Base-by-base conservation (phyloP, 1,140 invertebrate species). In the Parapsyche elsis region DNA sequence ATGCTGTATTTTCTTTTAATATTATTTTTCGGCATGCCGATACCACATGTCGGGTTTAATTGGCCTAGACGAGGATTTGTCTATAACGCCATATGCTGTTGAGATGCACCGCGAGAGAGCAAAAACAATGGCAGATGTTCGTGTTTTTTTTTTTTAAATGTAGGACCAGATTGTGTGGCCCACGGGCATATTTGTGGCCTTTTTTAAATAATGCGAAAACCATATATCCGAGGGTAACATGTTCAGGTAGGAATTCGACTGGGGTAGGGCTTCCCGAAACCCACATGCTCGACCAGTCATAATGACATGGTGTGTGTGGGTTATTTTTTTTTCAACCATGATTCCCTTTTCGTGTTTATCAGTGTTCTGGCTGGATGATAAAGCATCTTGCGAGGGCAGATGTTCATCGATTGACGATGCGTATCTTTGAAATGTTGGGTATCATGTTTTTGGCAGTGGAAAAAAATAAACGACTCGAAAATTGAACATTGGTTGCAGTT, bases 101-200 rank as follows among this genome's bases (percentile, higher is more conserved):
- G 5, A 26, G 23, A 61, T 67, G 64, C 64, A 26, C 64, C 23
- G 9, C 10, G 12, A 14, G 2, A 24, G 64, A 30, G 64, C 64
- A 67, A 67, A 67, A 67, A 67, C 64, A 67, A 67, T 67, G 64
- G 64, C 64, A 67, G 64, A 67, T 67, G 64, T 67, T 67, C 64
- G 24, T 26, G 24, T 67, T 30, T 24, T 26, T 26, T 26, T 5
- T 67, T 30, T 24, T 26, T 26, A 30, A 12, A 67, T 67, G 26
- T 16, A 19, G 16, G 16, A 4, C 21, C 59, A 21, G 16, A 53
- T 14, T 21, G 19, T 16, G 53, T 61, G 2, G 9, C 12, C 9
- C 19, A 21, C 21, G 21, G 14, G 21, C 21, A 61, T 61, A 61
- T 61, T 16, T 61, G 16, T 53, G 30, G 23, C 26, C n/a, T 19